These are phyloP conservation scores for Heterodera carotae DNA, from an alignment of 1,140 invertebrate genomes.

Conservation along the genomic window DNA sequence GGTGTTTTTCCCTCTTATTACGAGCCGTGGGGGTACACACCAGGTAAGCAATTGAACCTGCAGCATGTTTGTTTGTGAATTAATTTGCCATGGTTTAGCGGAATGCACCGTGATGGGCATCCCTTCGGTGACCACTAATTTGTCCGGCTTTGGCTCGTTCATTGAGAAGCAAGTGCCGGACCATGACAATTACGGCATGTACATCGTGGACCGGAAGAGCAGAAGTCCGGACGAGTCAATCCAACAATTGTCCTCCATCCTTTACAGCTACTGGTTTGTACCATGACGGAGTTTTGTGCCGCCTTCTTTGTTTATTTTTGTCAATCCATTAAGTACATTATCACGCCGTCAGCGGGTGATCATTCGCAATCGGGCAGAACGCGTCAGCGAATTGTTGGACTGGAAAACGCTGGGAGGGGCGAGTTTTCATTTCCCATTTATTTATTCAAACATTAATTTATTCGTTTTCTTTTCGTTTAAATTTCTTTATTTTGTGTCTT, in stretches of 20 bases:
- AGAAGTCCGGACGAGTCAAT: slow-evolving; percentile 86
- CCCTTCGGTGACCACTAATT: slow-evolving; percentile 92
- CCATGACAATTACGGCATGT: slow-evolving; percentile 97
- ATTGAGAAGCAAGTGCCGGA: slow-evolving; percentile 97
- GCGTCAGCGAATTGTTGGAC: slow-evolving; percentile 92
- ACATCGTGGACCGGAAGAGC: slow-evolving; percentile 89
- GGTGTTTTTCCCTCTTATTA: slow-evolving; percentile 99
- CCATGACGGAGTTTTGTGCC: no score
- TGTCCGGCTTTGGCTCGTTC: slow-evolving; percentile 99
- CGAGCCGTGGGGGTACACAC: slow-evolving; percentile 99
- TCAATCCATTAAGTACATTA: slow-evolving; percentile 80
- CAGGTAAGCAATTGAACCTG: slow-evolving; percentile 67
- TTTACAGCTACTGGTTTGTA: slow-evolving; percentile 56
- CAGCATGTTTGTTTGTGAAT: slow-evolving; percentile 8
- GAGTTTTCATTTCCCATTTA: background rate
- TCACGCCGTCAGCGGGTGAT: slow-evolving; percentile 94
- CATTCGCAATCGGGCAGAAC: slow-evolving; percentile 93
- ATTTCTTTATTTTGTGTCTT: no score
- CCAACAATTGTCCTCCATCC: slow-evolving; percentile 83
- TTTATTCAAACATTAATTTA: background rate
- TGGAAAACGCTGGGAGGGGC: slow-evolving; percentile 82
- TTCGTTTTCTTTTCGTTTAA: slow-evolving; percentile 32
- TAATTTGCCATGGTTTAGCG: slow-evolving; percentile 69
- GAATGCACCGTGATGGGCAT: slow-evolving; percentile 99
- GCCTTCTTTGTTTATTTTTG: slow-evolving; percentile 70